These are phyloP conservation scores for Danio aesculapii DNA, from an alignment of 2,797 vertebrate species.

Conservation along the genomic window DNA sequence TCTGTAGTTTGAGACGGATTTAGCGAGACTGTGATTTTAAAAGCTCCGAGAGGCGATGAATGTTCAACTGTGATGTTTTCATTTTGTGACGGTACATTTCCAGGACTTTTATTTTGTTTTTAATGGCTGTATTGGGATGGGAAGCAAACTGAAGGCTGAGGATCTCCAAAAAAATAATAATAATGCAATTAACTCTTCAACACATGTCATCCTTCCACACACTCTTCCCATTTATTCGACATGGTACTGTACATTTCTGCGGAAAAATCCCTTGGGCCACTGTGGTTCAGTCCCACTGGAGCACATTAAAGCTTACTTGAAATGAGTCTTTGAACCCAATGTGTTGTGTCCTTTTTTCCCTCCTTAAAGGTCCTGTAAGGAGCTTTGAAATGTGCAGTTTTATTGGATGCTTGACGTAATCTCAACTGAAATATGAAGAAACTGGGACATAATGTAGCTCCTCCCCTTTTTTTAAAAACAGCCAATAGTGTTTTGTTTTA, in stretches of 20 bases:
- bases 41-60: conserved; percentile 61
- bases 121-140: conserved; percentile 82
- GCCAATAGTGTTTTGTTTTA: no score
- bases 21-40: conserved; percentile 69
- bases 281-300: conserved; percentile 82
- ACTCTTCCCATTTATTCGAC: conserved; percentile 30
- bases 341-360: conserved; percentile 37
- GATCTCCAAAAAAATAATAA: conserved; percentile 36
- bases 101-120: conserved; percentile 75
- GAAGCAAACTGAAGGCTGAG: conserved; percentile 68
- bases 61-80: conserved; percentile 70
- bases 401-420: no score
- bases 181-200: conserved; percentile 37
- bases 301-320: conserved; percentile 91
- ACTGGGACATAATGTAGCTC: no score
- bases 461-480: no score
- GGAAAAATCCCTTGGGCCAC: conserved; percentile 78
- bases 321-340: conserved; percentile 61
- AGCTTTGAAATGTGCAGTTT: no score
- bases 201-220: neutral
- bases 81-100: conserved; percentile 80
- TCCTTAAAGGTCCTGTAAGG: no score
- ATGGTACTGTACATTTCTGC: conserved; percentile 58
- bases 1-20: conserved; percentile 60
- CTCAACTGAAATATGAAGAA: no score